Conservation (phyloP, 2,888 invertebrate species). For the Drosophila stalkeri region DNA sequence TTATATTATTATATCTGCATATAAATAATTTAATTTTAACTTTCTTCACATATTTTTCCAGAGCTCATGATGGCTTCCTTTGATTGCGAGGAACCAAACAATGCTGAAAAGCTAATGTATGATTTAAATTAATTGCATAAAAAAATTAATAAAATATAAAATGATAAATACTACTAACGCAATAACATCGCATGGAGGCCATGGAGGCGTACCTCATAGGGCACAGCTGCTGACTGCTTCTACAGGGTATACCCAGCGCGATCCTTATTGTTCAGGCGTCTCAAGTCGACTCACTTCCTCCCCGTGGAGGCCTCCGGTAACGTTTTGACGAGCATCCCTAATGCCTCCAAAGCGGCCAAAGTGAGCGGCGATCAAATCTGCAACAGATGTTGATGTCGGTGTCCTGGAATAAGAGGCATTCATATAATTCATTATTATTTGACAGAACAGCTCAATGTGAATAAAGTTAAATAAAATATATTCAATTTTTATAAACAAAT, state of each 20-base stretch:
- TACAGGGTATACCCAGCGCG: conserved; percentile 37
- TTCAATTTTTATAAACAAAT: neutral
- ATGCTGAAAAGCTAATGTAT: conserved; percentile 57
- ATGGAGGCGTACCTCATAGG: conserved; percentile 56
- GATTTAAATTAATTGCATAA: conserved; percentile 43
- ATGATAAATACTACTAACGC: conserved; percentile 13
- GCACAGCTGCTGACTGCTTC: conserved; percentile 50
- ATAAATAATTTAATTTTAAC: too few species aligned
- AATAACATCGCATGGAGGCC: conserved; percentile 57
- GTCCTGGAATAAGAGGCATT: conserved; percentile 35
- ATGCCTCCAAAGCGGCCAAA: conserved; percentile 45
- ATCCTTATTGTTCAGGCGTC: conserved; percentile 55
- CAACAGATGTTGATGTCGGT: conserved; percentile 35
- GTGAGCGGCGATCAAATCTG: conserved; percentile 50
- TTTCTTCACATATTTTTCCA: too few species aligned
- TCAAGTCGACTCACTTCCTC: conserved; percentile 63
- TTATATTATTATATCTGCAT: too few species aligned
- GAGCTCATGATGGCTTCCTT: conserved; percentile 59
- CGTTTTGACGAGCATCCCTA: conserved; percentile 34
- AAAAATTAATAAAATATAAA: neutral
- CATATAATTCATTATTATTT: conserved; percentile 2
- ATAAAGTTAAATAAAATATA: neutral
- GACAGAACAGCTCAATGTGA: conserved; percentile 2
- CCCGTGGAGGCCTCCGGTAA: conserved; percentile 60
- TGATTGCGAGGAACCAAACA: conserved; percentile 55